Percentiles rank a stretch among this genome's conserved stretches.
Evolutionary conservation across 2,888 invertebrate species (phyloP).

Genomic region (Chalcosyrphus nemorum): DNA sequence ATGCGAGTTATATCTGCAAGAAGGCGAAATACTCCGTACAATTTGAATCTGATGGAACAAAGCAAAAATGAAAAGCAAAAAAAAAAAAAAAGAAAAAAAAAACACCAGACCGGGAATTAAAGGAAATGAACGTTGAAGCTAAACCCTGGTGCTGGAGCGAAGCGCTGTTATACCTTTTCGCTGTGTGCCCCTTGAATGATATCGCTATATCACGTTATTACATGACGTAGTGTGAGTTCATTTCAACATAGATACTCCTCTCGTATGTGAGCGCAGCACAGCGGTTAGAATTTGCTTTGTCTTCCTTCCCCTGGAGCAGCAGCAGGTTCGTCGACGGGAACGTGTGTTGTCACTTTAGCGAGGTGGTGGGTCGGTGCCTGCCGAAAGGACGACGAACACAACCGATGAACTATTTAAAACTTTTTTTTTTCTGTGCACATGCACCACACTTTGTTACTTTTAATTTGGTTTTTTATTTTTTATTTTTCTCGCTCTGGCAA

Average conservation of each 20-base stretch:
- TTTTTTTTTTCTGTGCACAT: background rate
- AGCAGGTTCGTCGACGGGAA: slow-evolving; percentile 9
- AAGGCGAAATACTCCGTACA: slow-evolving; percentile 30
- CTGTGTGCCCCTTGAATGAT: slow-evolving; percentile 16
- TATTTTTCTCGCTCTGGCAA: background rate
- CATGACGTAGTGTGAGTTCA: slow-evolving; percentile 41
- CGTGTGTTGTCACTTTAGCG: slow-evolving; percentile 26
- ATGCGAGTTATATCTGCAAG: slow-evolving; percentile 38
- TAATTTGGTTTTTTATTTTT: too few relatives aligned
- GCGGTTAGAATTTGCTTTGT: slow-evolving; percentile 37
- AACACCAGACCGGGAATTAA: slow-evolving; percentile 48
- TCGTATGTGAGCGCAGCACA: slow-evolving; percentile 1
- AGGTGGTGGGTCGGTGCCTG: too few relatives aligned
- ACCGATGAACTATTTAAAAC: background rate
- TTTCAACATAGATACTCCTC: background rate
- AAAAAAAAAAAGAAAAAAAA: slow-evolving; percentile 2
- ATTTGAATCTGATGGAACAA: slow-evolving; percentile 33
- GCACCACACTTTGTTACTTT: too few relatives aligned
- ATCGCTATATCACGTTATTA: slow-evolving; percentile 39
- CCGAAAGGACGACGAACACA: background rate
- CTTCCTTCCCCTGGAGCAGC: slow-evolving; percentile 11
- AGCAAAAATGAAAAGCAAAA: slow-evolving; percentile 5
- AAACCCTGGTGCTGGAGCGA: background rate
- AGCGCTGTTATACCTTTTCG: slow-evolving; percentile 19
- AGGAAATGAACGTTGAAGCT: slow-evolving; percentile 47